A percentile compares a stretch with the other conserved stretches of the same genome.
These are phyloP conservation scores for Antechinus flavipes DNA, from an alignment of 2,113 vertebrate species.

Conservation along the genomic window DNA sequence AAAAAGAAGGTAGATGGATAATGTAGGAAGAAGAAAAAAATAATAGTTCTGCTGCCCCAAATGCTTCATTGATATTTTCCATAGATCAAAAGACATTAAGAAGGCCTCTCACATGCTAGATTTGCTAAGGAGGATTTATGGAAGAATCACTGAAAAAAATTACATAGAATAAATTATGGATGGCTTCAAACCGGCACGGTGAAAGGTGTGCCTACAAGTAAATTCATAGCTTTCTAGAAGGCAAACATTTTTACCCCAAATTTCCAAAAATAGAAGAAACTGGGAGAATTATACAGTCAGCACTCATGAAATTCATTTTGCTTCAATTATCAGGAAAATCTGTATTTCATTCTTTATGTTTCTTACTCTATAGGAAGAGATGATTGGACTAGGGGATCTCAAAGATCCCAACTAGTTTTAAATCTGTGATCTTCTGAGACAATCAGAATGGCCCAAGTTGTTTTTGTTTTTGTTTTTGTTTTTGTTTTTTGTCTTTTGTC, in stretches of 20 bases:
- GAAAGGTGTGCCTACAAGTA: neutral
- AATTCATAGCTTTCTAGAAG: neutral
- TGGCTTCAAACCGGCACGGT: neutral
- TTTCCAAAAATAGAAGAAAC: neutral
- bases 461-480: neutral
- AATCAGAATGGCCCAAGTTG: neutral
- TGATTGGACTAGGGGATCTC: neutral
- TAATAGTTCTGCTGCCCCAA: neutral
- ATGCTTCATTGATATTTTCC: neutral
- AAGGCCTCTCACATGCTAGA: neutral
- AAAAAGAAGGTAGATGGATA: no score
- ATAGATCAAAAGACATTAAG: neutral
- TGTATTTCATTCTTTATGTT: neutral
- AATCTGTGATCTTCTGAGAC: neutral
- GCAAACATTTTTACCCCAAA: neutral
- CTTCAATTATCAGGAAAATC: neutral
- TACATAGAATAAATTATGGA: neutral
- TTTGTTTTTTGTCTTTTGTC: no score
- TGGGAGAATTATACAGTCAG: neutral
- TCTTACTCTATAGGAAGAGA: neutral
- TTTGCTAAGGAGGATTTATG: neutral
- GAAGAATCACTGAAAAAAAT: neutral
- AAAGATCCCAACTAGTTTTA: neutral
- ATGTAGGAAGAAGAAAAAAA: neutral
- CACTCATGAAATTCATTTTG: neutral